These are phyloP conservation scores for Pteronura brasiliensis DNA, from an alignment of 2,113 vertebrate genomes.

Conservation along the genomic window DNA sequence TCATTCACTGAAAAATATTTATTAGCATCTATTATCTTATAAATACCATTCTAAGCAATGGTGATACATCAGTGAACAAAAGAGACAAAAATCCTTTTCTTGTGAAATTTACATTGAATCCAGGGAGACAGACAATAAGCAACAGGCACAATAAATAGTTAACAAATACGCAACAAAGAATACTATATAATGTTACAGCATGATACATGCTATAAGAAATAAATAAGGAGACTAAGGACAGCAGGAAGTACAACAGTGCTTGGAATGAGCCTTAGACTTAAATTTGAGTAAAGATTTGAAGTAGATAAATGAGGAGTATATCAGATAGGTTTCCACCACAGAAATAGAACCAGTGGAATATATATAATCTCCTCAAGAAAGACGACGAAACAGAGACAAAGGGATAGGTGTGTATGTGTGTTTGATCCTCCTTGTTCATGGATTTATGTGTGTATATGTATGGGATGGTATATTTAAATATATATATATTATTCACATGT, in stretches of 20 bases:
- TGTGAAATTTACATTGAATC: background rate
- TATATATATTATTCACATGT: background rate
- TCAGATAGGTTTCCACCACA: background rate
- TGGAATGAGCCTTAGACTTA: background rate
- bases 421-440: background rate
- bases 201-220: background rate
- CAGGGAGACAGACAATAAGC: background rate
- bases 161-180: background rate
- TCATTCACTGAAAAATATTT: slow-evolving; percentile 13
- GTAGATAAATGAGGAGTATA: background rate
- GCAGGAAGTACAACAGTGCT: background rate
- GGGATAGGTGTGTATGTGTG: accelerated
- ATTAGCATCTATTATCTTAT: background rate
- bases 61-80: background rate
- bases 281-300: background rate
- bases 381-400: background rate
- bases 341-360: background rate
- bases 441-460: background rate
- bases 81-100: background rate
- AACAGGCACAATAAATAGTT: background rate
- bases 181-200: background rate
- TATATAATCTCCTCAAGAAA: background rate
- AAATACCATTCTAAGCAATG: background rate
- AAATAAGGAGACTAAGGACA: background rate
- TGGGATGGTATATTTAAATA: background rate